Evolutionary conservation across 1,140 invertebrate genomes (phyloP), one percentile per base, ranked within the genome.

Genomic region (Euura lappo): DNA sequence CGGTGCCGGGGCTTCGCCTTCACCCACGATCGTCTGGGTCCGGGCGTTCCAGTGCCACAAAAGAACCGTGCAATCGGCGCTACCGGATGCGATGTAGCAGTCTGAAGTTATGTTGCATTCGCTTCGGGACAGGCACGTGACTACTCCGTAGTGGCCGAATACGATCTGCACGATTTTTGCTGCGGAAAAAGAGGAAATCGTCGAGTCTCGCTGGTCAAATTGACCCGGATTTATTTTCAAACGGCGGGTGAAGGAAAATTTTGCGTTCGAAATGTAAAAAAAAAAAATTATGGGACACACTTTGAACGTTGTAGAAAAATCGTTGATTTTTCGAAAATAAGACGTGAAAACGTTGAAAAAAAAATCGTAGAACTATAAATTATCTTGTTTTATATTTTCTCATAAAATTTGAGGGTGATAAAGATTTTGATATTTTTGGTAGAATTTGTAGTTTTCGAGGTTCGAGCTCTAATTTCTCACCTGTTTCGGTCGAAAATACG

Each of bases 41-140:
- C 97, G 91, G 0, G 97, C 97, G 83, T 96, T 99, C 97, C 98
- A 99, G 80, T 99, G 98, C 98, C 98, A 99, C 4, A 99, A 88
- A 66, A 99, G 90, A 6, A 99, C 96, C 0, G 98, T 99, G 85
- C 98, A 99, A 87, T 99, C 99, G 7, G 97, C 95, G 51, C 96
- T 97, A 45, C 98, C 99, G 2, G 97, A 99, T 1, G 97, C 98
- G 72, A 99, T 94, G 87, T 99, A 99, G 86, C 98, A 99, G 88
- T 99, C 98, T 3, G 98, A 98, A 45, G 97, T 98, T 69, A 99
- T 97, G 87, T 98, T 99, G 85, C 97, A 99, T 86, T 99, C 98
- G 7, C 97, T 99, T 10, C 98, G 91, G 1, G 96, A 96, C 71
- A 99, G 89, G 88, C 98, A 99, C 2, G 98, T 99, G 66, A 99